These are phyloP conservation scores for Scarus forsteni DNA, from an alignment of 2,797 vertebrate species.

Conservation along the genomic window DNA sequence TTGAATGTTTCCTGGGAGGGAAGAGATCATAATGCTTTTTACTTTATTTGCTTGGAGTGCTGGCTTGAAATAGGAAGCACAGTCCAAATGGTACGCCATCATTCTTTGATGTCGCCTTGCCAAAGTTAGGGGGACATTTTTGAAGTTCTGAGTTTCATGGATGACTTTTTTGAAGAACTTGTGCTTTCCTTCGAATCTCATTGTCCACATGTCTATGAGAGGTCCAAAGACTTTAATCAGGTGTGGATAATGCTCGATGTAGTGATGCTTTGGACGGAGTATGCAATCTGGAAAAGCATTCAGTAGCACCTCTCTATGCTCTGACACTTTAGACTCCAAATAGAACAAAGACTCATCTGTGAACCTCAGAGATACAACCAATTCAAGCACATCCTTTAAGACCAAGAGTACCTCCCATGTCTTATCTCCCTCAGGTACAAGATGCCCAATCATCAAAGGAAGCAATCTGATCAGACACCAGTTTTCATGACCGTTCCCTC, in stretches of 20 bases:
- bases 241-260: slow-evolving; percentile 1
- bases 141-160: slow-evolving; percentile 4
- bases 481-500: slow-evolving; percentile 20
- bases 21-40: not conserved
- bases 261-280: slow-evolving; percentile 12
- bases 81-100: not conserved
- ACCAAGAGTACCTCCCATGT: slow-evolving; percentile 1
- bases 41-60: slow-evolving; percentile 5
- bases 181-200: slow-evolving; percentile 8
- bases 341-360: not conserved
- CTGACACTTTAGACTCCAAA: not conserved
- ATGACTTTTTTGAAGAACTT: slow-evolving; percentile 10
- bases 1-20: not conserved
- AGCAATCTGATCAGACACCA: slow-evolving; percentile 10
- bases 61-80: slow-evolving; percentile 6
- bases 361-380: not conserved
- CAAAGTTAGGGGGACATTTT: slow-evolving; percentile 12
- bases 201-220: slow-evolving; percentile 3
- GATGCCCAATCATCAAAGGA: slow-evolving; percentile 1
- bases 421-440: not conserved
- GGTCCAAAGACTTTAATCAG: not conserved
- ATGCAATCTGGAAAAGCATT: not conserved
- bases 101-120: not conserved
- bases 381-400: not conserved
- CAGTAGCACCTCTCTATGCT: not conserved